Conservation (phyloP, 2,888 invertebrate genomes). For the Yponomeuta malinellus region DNA sequence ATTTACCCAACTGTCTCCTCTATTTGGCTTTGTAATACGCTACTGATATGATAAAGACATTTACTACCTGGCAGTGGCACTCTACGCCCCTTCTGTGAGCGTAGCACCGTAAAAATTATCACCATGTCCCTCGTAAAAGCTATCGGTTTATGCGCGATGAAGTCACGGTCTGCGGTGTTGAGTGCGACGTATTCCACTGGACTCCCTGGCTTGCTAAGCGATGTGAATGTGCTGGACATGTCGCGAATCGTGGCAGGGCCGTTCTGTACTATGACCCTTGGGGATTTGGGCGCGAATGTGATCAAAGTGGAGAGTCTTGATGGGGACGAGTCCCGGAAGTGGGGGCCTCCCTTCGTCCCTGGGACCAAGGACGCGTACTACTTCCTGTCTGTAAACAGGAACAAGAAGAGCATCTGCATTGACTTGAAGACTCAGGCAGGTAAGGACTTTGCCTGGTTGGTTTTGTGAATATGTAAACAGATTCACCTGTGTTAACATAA, state of each 20-base stretch:
- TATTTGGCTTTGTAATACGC: constrained; percentile 4
- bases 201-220: constrained; percentile 77
- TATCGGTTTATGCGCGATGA: not conserved
- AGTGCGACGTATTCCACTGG: constrained; percentile 17
- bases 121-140: not conserved
- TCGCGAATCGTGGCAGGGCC: constrained; percentile 95
- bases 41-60: constrained; percentile 4
- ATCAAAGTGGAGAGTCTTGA: constrained; percentile 93
- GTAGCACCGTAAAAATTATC: not conserved
- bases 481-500: not conserved
- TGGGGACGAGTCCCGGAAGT: constrained; percentile 90
- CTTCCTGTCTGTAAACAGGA: constrained; percentile 92
- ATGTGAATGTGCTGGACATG: constrained; percentile 85
- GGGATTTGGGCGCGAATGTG: constrained; percentile 94
- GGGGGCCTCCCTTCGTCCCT: constrained; percentile 92
- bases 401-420: constrained; percentile 94
- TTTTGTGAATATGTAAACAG: not conserved
- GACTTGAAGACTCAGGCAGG: constrained; percentile 85
- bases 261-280: constrained; percentile 94
- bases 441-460: constrained; percentile 25
- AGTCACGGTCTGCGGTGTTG: not conserved
- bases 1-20: constrained; percentile 16
- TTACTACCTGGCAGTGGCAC: not conserved
- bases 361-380: constrained; percentile 84
- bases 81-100: too few species aligned